These are phyloP conservation scores for Spea hammondii DNA, from an alignment of 2,797 vertebrate genomes.

Conservation along the genomic window DNA sequence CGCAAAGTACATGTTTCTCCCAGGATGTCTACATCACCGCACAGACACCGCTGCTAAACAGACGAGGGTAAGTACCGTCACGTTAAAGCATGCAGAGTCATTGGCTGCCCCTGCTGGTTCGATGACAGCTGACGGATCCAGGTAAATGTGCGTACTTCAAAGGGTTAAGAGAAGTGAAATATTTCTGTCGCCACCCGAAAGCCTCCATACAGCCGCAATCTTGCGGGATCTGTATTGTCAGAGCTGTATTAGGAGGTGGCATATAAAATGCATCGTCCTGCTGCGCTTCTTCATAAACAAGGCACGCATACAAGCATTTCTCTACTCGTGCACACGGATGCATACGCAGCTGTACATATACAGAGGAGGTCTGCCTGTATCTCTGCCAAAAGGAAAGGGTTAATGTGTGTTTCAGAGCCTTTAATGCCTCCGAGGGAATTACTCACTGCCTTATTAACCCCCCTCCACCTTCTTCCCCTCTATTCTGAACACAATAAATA, in stretches of 20 bases:
- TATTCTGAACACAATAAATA: conserved; percentile 38
- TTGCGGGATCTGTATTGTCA: not conserved
- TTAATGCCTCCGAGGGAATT: conserved; percentile 24
- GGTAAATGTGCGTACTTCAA: not conserved
- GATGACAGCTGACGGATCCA: not conserved
- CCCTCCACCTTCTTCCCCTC: not conserved
- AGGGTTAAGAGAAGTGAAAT: not conserved
- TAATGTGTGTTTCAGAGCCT: conserved; percentile 21
- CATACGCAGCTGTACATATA: no score
- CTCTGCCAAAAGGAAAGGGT: not conserved
- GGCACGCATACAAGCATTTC: no score
- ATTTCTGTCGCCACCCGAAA: no score
- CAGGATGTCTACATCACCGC: no score
- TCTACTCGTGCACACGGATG: no score
- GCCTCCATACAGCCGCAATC: not conserved
- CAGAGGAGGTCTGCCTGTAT: not conserved
- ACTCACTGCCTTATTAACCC: conserved; percentile 30
- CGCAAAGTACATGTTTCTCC: not conserved
- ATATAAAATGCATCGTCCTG: no score
- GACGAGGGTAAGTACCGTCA: not conserved
- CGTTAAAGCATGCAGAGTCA: not conserved
- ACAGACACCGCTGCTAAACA: not conserved
- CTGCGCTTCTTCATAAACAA: no score
- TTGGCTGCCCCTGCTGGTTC: not conserved
- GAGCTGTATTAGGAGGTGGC: no score